Evolutionary conservation across 2,113 vertebrate species (phyloP), one percentile per base, ranked within the genome.

Genomic region (Notothenia coriiceps): DNA sequence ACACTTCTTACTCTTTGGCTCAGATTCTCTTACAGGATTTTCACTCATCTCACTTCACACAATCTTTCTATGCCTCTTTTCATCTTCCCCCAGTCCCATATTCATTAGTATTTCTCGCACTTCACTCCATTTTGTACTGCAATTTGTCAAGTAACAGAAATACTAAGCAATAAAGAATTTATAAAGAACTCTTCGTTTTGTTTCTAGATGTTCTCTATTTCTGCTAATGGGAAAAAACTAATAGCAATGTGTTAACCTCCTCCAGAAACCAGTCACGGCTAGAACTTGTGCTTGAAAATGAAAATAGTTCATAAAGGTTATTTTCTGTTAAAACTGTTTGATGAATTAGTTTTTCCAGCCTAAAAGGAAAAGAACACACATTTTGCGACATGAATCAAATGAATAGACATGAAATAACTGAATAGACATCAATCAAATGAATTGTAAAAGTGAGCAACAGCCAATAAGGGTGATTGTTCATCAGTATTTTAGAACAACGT

Each of bases 11-110:
- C 75, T 79, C 77, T 43, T 62, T 85, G 79, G 75, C 80, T 85
- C 52, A 14, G 71, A 80, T 86, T 74, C 50, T 83, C 74, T 66
- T 44, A 29, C 66, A 86, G 35, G 50, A 83, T 67, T 86, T 79
- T 83, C 63, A 77, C 71, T 88, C 79, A 88, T 86, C 67, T 74
- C 73, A 84, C 66, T 83, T 84, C 73, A 87, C 62, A 87, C 74
- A 73, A 70, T 86, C 51, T 73, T 51, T 69, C 69, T 70, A 29
- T 14, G 4, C 70, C 66, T 82, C 61, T 70, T 71, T 70, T 73
- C 46, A 59, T 86, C 56, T 67, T 60, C 55, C 29, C 2, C 2
- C 55, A 47, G 15, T 7, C 35, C 15, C 17, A 72, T 70, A 55
- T 78, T 84, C 63, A 55, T 80, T 56, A 47, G 56, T 33, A 50